These are phyloP conservation scores for Dendroctonus valens DNA, from an alignment of 1,140 invertebrate species.

Conservation along the genomic window DNA sequence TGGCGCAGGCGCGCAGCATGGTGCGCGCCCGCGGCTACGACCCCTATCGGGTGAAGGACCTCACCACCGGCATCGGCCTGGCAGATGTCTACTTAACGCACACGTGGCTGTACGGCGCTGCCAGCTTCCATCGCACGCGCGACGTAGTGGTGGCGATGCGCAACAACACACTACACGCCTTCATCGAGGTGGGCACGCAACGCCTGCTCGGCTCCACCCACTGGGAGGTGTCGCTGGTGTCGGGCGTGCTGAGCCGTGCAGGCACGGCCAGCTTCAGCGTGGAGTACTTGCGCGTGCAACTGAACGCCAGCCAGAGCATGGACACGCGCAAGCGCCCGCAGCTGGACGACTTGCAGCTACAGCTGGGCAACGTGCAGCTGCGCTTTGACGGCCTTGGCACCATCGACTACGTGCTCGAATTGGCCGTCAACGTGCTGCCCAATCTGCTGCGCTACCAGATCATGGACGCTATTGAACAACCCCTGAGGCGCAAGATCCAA, in stretches of 20 bases:
- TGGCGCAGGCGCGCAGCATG: slow-evolving; percentile 69
- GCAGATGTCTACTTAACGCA: slow-evolving; percentile 66
- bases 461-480: slow-evolving; percentile 76
- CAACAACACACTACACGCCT: slow-evolving; percentile 66
- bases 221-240: slow-evolving; percentile 70
- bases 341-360: slow-evolving; percentile 71
- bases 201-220: slow-evolving; percentile 70
- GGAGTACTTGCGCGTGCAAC: slow-evolving; percentile 66
- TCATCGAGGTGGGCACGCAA: slow-evolving; percentile 75
- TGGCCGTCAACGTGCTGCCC: slow-evolving; percentile 73
- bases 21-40: slow-evolving; percentile 70
- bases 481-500: slow-evolving; percentile 66
- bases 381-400: slow-evolving; percentile 75
- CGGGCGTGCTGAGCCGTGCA: slow-evolving; percentile 65
- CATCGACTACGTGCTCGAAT: slow-evolving; percentile 76
- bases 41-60: slow-evolving; percentile 69
- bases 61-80: slow-evolving; percentile 67
- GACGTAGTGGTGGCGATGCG: slow-evolving; percentile 71
- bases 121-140: slow-evolving; percentile 70
- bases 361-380: slow-evolving; percentile 80
- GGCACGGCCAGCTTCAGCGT: slow-evolving; percentile 72
- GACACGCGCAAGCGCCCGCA: slow-evolving; percentile 70
- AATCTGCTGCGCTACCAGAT: slow-evolving; percentile 82
- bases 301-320: slow-evolving; percentile 70
- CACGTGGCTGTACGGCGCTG: slow-evolving; percentile 75